Base-by-base conservation (phyloP, 2,888 invertebrate species). In the Heliconius ethilla region DNA sequence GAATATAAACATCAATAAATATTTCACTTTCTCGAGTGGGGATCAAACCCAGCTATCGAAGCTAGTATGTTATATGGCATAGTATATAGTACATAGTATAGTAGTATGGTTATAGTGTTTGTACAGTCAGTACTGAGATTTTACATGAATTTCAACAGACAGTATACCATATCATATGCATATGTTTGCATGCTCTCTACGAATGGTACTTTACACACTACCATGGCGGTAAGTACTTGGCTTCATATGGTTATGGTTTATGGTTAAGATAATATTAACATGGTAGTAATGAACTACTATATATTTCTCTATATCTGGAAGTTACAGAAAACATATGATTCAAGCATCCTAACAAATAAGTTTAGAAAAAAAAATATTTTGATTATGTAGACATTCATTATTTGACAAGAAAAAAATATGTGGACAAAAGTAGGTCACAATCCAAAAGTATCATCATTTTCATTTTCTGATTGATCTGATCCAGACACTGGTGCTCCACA, bases 371-470 rank as follows among this genome's bases (percentile, higher is more conserved):
- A 3, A 37, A 73, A 37, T 18, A 73, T 37, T 37, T 59, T 62
- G 55, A 72, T 29, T 45, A 25, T 22, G 45, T 51, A 70, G 69
- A 70, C 7, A 13, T 15, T 25, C 9, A 45, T 70, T 55, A 70
- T 27, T 40, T 40, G 40, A 37, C 18, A 74, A 74, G 40, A 37
- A 18, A 29, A 76, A 70, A 29, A 45, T 40, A 51, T 78, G 29
- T 69, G 75, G 33, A 70, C 78, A 72, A 40, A 29, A 70, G 70
- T 33, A 70, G 69, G 79, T 82, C 81, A 81, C 79, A 81, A 79
- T 55, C 78, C 80, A 77, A 82, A 79, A 62, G 78, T 83, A 65
- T 90, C 88, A 15, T 90, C 89, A 83, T 83, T 83, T 10, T 91
- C 89, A 4, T 81, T 79, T 62, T 89, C 88, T 25, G 84, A 80